A percentile compares a stretch with the other conserved stretches of the same genome.
phyloP scores from a whole-genome alignment of 1,140 invertebrate species.

The Andrena cerasifolii region DNA sequence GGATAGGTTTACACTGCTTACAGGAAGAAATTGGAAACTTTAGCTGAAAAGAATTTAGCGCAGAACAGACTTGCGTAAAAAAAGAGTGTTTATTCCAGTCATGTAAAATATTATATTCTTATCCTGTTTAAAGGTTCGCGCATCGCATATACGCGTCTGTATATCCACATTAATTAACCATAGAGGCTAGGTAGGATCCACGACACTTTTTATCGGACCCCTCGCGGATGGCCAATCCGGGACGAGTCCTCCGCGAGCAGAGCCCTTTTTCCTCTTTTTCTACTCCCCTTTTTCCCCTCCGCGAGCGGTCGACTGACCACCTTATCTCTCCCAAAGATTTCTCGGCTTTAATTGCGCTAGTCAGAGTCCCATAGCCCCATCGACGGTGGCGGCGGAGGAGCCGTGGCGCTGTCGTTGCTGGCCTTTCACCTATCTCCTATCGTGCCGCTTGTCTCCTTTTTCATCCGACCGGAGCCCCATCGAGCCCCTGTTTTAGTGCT shows the following conservation, averaged over 20 bases:
- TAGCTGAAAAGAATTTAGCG: too few species aligned
- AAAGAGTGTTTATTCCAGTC: too few species aligned
- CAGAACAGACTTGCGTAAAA: too few species aligned
- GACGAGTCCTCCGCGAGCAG: slow-evolving; percentile 21
- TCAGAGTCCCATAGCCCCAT: slow-evolving; percentile 53
- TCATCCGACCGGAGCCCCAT: slow-evolving; percentile 25
- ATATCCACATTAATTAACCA: slow-evolving; percentile 73
- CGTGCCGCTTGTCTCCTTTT: slow-evolving; percentile 31
- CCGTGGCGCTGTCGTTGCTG: slow-evolving; percentile 30
- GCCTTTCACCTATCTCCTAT: slow-evolving; percentile 66
- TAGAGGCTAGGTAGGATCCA: slow-evolving; percentile 40
- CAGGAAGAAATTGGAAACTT: slow-evolving; percentile 8
- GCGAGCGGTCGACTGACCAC: neutral
- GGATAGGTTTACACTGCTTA: neutral
- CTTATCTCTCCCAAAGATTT: slow-evolving; percentile 68
- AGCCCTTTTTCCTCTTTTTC: slow-evolving; percentile 34
- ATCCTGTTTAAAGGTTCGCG: too few species aligned
- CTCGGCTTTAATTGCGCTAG: slow-evolving; percentile 74
- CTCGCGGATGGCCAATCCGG: slow-evolving; percentile 35
- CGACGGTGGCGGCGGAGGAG: slow-evolving; percentile 28
- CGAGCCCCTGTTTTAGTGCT: slow-evolving; percentile 29
- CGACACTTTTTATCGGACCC: slow-evolving; percentile 71
- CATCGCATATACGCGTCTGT: too few species aligned
- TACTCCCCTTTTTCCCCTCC: neutral
- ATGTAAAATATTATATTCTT: too few species aligned